Conservation (phyloP, 2,888 invertebrate genomes). For the Didymodactylos carnosus region DNA sequence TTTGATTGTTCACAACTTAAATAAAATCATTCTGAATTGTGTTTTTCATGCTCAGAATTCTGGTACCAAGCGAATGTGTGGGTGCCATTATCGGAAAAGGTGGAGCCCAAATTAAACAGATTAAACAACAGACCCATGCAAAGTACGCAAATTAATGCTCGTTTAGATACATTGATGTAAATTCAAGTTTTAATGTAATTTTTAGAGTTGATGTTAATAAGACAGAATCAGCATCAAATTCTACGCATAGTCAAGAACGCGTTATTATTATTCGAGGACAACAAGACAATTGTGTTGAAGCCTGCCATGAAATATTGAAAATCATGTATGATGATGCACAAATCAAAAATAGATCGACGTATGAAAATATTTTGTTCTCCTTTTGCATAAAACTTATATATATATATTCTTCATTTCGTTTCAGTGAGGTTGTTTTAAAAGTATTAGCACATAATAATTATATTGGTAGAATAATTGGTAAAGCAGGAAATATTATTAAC, state of each 20-base stretch:
- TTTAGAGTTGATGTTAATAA: conserved; percentile 65
- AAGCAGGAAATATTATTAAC: conserved; percentile 87
- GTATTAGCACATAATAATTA: conserved; percentile 88
- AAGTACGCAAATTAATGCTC: no score
- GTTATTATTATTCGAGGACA: conserved; percentile 50
- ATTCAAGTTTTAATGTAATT: no score
- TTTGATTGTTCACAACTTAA: background rate
- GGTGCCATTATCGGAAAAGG: conserved; percentile 94
- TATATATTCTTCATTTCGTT: background rate
- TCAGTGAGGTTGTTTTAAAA: conserved; percentile 72
- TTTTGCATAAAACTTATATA: background rate
- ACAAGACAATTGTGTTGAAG: conserved; percentile 88
- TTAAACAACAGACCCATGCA: conserved; percentile 52
- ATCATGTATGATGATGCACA: conserved; percentile 91
- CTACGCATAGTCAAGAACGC: conserved; percentile 19
- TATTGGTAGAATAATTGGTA: conserved; percentile 90
- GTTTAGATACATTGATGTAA: background rate
- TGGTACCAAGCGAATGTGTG: conserved; percentile 89
- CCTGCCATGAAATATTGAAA: conserved; percentile 85
- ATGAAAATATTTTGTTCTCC: background rate
- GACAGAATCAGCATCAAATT: conserved; percentile 47
- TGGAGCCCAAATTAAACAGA: conserved; percentile 84
- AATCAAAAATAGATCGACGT: conserved; percentile 42
- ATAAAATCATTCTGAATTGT: background rate
- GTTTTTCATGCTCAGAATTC: conserved; percentile 40